Percentiles rank a stretch among this genome's conserved stretches.
Conservation (phyloP, 2,888 invertebrate genomes). For the Chrysodeixis includens region DNA sequence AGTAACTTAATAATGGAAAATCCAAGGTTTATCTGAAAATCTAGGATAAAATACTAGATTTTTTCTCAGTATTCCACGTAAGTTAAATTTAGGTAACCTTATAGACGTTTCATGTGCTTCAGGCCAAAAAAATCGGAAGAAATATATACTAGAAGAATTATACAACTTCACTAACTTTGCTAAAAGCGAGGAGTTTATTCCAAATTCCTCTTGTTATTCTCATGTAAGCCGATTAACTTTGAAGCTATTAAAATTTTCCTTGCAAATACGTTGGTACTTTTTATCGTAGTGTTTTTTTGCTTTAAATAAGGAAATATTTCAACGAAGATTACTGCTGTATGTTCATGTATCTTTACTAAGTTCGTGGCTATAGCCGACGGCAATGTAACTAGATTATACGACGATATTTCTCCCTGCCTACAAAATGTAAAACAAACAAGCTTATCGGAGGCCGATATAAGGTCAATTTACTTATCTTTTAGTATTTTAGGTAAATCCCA, state of each 20-base stretch:
- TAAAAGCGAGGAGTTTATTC: conserved; percentile 20
- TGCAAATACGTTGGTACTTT: background rate
- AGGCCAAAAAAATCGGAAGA: background rate
- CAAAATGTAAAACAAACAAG: too few relatives aligned
- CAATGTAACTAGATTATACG: background rate
- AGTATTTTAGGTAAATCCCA: background rate
- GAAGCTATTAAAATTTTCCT: conserved; percentile 10
- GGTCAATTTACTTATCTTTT: background rate
- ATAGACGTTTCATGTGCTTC: conserved; percentile 35
- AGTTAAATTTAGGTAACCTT: conserved; percentile 22
- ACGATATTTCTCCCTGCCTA: background rate
- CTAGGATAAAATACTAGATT: conserved; percentile 12
- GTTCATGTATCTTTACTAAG: background rate
- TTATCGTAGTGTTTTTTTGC: conserved; percentile 4
- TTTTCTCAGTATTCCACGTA: conserved; percentile 7
- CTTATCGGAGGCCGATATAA: background rate
- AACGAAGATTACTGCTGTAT: background rate
- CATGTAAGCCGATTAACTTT: conserved; percentile 34
- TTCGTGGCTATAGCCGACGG: background rate
- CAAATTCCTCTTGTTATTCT: conserved; percentile 29
- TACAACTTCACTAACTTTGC: conserved; percentile 35
- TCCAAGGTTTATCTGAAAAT: conserved; percentile 2
- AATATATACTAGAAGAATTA: background rate
- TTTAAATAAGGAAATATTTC: background rate
- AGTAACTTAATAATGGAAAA: conserved; percentile 11